Base-by-base conservation (phyloP, 2,888 invertebrate species). In the Epistrophe eligans region DNA sequence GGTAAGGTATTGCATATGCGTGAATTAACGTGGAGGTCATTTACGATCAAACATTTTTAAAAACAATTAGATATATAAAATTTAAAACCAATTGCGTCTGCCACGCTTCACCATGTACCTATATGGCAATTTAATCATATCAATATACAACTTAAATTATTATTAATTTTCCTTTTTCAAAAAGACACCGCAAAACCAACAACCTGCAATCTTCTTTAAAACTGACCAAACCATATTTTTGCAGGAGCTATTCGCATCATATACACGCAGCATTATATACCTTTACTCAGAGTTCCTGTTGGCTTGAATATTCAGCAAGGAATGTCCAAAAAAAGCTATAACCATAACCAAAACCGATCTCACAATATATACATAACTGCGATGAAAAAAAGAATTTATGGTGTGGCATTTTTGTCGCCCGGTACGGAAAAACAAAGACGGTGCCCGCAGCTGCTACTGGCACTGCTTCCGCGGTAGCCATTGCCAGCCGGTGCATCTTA, bases 371-470 rank as follows among this genome's bases (percentile, higher is more conserved):
- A n/a, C n/a, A n/a, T 73, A 67, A 67, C 45, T 28, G 67, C 55
- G 67, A 57, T 67, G 62, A 72, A 76, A 84, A 50, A 77, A 38
- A 70, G 64, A 81, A 84, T 84, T 84, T 80, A 84, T 84, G 58
- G 72, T 55, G 84, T 84, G 84, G 67, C 62, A 84, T 60, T 71
- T 81, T 73, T 81, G 81, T 84, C 84, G 67, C 81, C 77, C 17
- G 57, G 64, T 11, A 67, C 60, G 7, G 45, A 43, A 10, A 55
- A 50, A 32, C 55, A 70, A 55, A 55, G 24, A 55, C 13, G 5
- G 50, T 50, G n/a, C 70, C 28, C 32, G 77, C 60, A 81, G 66
- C 67, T 52, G 84, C 24, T 17, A 64, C 38, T 35, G 72, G 17
- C 15, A 24, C 38, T 28, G 57, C 71, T 84, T 84, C 76, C 81